Evolutionary conservation across 2,797 vertebrate species (phyloP).

Genomic region (Parauchenoglanis punctatus): DNA sequence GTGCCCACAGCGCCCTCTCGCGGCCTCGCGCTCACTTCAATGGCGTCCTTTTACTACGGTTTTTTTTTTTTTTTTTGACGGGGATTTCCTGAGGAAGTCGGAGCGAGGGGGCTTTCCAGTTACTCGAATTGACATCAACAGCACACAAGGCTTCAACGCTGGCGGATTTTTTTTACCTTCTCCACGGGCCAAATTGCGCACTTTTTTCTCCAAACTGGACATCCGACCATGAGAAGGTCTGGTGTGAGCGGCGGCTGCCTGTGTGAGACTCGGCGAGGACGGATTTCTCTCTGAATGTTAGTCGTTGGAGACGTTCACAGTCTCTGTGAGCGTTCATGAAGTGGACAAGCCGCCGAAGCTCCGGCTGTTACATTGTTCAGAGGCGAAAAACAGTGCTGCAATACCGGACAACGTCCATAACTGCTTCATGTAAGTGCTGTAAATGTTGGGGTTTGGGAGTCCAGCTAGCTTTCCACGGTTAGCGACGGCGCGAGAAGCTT

Average conservation of each 20-base stretch:
- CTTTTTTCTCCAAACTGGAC: slow-evolving; percentile 17
- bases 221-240: slow-evolving; percentile 47
- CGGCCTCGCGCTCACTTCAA: slow-evolving; percentile 22
- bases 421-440: slow-evolving; percentile 61
- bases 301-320: slow-evolving; percentile 29
- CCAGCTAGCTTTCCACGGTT: slow-evolving; percentile 23
- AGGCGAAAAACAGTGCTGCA: slow-evolving; percentile 57
- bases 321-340: slow-evolving; percentile 55
- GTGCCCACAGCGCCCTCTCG: slow-evolving; percentile 54
- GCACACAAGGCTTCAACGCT: slow-evolving; percentile 38
- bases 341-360: slow-evolving; percentile 53
- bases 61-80: slow-evolving; percentile 62
- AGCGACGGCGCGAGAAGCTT: slow-evolving; percentile 11
- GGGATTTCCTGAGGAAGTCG: slow-evolving; percentile 86
- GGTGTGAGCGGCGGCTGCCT: slow-evolving; percentile 33
- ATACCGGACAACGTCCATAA: slow-evolving; percentile 57
- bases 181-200: slow-evolving; percentile 35
- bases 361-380: slow-evolving; percentile 49
- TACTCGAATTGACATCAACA: slow-evolving; percentile 57
- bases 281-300: slow-evolving; percentile 41
- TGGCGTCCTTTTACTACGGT: slow-evolving; percentile 53
- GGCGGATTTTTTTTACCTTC: slow-evolving; percentile 48
- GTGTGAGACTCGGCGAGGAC: slow-evolving; percentile 42
- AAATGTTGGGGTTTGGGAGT: not conserved
- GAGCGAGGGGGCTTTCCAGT: slow-evolving; percentile 80